Evolutionary conservation across 2,888 invertebrate species (phyloP), one percentile per base, ranked within the genome.

Genomic region (Lathronympha strigana): DNA sequence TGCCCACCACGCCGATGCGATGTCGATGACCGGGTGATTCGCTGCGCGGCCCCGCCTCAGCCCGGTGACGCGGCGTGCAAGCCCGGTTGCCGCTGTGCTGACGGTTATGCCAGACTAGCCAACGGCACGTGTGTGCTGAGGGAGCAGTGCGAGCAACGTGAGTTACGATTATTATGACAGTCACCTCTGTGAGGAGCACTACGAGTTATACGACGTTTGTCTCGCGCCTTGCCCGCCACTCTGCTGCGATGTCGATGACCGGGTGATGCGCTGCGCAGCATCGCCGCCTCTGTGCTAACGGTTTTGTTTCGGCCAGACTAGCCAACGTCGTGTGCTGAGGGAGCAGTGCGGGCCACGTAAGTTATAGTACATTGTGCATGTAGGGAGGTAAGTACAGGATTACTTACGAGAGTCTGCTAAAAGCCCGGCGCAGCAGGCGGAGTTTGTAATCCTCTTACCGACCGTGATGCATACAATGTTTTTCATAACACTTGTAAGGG

Each of bases 1-100:
- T 80, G 80, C 38, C 78, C 78, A 2, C 75, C 75, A 4, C 67
- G 57, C 25, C 68, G 55, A n/a, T 82, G 81, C 61, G 74, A 70
- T 28, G 75, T 79, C 0, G 71, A 80, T 21, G 67, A 66, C 31
- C 68, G 61, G 1, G 1, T 73, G n/a, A 73, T 76, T 51, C 54
- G 66, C 4, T 83, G 80, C 45, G 51, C 21, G 1, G 60, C 68
- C 0, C 67, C 73, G 9, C 80, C 78, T 6, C 51, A 72, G 47
- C 69, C 72, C 11, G 69, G 67, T 8, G 57, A 58, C 9, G 57
- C 61, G 17, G 21, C 49, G 2, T 66, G 67, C 21, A 17, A 68
- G 25, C 71, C 70, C 13, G 73, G 72, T 2, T 79, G 49, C 15
- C 28, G 49, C 3, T 49, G 49, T 2, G 15, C 2, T 0, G 49